A percentile compares a stretch with the other conserved stretches of the same genome.
These are phyloP conservation scores for Parapsyche elsis DNA, from an alignment of 1,140 invertebrate genomes.

Conservation along the genomic window DNA sequence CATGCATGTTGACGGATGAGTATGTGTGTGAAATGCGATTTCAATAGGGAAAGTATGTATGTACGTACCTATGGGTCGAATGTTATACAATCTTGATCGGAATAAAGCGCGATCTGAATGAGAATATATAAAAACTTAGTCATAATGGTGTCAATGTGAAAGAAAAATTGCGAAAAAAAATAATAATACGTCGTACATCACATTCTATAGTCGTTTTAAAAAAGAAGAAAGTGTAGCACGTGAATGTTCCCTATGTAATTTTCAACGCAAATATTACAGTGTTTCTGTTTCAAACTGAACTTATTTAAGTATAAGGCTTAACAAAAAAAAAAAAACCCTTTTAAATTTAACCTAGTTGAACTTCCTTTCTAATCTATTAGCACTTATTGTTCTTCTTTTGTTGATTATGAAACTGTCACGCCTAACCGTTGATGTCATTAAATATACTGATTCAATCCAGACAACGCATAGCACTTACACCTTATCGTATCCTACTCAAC, in stretches of 20 bases:
- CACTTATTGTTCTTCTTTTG: too few relatives aligned
- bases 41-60: conserved; percentile 5
- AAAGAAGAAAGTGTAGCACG: background rate
- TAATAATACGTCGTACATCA: background rate
- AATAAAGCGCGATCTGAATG: background rate
- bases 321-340: too few relatives aligned
- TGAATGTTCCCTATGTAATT: background rate
- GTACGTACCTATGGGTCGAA: background rate
- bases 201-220: background rate
- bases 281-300: too few relatives aligned
- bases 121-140: background rate
- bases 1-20: background rate
- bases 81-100: conserved; percentile 13
- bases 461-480: too few relatives aligned
- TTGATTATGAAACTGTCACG: too few relatives aligned
- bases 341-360: too few relatives aligned
- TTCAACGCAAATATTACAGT: background rate
- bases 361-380: too few relatives aligned
- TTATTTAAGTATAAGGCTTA: too few relatives aligned
- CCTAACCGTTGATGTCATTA: too few relatives aligned
- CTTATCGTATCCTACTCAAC: too few relatives aligned
- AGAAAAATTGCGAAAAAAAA: background rate
- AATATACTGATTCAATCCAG: too few relatives aligned
- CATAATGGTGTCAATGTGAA: conserved; percentile 7
- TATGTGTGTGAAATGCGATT: background rate